Evolutionary conservation across 2,888 invertebrate species (phyloP), one percentile per base, ranked within the genome.

Genomic region (Pterostichus madidus): DNA sequence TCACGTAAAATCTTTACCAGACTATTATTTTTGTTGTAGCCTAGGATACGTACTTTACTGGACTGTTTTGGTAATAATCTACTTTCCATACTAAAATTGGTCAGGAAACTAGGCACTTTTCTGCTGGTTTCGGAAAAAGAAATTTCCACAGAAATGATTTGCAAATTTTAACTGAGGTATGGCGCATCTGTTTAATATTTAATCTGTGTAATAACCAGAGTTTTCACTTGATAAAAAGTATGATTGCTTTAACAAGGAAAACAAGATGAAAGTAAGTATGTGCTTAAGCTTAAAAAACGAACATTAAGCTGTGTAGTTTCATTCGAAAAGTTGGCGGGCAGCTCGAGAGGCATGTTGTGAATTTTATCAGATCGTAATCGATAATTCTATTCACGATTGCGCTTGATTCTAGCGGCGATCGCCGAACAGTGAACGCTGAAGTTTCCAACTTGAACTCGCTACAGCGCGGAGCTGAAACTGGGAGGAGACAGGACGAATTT

Each of bases 321-420:
- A 71, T 71, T 71, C 15, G 68, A 44, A 71, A 71, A 71, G 39
- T 71, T 71, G 68, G 11, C 64, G 68, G 11, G 32, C 31, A 3
- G 7, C 35, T 11, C 4, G 13, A 5, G 44, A 71, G 17, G 44
- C 68, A 71, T 71, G 68, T 71, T 71, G 68, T 71, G 68, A 71
- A 71, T 39, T 71, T 71, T 71, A 71, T 71, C 68, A 71, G 68
- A 44, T 71, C 13, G 44, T 71, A 71, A 71, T 71, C 68, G 46
- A 71, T 71, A 71, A 71, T 71, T 71, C 68, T 39, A 71, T 71
- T 71, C 68, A 71, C 68, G 68, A 71, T 39, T 17, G 13, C 15
- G 44, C 68, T 56, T 71, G 15, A 71, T 71, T 71, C 68, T 56
- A 7, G 52, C 39, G 24, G 35, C 64, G 64, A 64, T 71, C 44